Evolutionary conservation across 2,113 vertebrate genomes (phyloP).

Genomic region (Gavialis gangeticus): DNA sequence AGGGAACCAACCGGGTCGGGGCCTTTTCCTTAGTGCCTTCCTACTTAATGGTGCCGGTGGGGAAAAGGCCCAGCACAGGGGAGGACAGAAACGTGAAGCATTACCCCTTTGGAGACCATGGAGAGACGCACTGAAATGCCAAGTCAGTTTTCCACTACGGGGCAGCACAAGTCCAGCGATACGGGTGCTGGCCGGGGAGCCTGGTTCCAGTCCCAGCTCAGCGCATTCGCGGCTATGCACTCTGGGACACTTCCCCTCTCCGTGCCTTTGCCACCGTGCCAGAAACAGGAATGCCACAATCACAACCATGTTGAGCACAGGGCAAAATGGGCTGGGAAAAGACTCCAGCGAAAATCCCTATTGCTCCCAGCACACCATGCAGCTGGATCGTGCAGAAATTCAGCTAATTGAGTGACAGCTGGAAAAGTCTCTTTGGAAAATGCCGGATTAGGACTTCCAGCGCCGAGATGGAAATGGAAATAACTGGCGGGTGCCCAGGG

Average conservation of each 20-base stretch:
- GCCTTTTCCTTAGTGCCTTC: neutral
- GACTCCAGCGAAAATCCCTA: neutral
- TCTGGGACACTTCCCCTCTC: too few species aligned
- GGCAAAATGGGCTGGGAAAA: neutral
- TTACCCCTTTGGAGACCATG: neutral
- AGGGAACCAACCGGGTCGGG: accelerated
- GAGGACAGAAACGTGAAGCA: neutral
- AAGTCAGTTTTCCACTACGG: neutral
- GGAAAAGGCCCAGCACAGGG: neutral
- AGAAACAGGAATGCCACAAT: neutral
- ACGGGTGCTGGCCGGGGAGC: neutral
- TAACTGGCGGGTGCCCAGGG: neutral
- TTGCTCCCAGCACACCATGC: neutral
- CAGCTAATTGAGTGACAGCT: slow-evolving; percentile 33
- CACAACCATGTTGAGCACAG: neutral
- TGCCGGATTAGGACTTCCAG: neutral
- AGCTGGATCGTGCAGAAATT: neutral
- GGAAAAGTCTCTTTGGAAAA: slow-evolving; percentile 36
- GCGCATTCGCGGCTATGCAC: too few species aligned
- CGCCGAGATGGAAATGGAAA: neutral
- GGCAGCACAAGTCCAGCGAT: neutral
- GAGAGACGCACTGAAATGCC: neutral
- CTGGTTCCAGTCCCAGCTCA: too few species aligned
- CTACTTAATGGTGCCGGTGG: neutral
- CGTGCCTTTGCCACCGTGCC: too few species aligned